Percentiles rank a stretch among this genome's conserved stretches.
Evolutionary conservation across 2,113 vertebrate species (phyloP).

Genomic region (Petrocephalus zakoni): DNA sequence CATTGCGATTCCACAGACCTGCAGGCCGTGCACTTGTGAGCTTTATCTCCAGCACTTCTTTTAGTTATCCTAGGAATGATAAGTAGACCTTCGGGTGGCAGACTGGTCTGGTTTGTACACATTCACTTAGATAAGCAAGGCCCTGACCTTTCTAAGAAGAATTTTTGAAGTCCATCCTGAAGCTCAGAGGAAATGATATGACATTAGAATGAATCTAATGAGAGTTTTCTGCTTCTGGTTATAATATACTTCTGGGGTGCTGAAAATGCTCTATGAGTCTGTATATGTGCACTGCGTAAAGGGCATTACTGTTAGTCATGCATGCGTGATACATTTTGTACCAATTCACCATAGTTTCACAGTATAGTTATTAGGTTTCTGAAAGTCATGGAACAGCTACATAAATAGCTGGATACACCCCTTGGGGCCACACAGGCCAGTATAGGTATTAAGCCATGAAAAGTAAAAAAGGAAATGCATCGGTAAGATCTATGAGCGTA

Average conservation of each 20-base stretch:
- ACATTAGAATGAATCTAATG: neutral
- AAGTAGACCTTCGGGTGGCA: neutral
- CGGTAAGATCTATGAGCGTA: neutral
- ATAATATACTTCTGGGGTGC: neutral
- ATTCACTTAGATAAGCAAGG: neutral
- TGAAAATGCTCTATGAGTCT: neutral
- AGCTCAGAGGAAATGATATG: neutral
- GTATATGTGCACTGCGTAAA: neutral
- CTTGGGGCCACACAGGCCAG: no score
- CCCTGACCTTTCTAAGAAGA: neutral
- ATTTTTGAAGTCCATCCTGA: neutral
- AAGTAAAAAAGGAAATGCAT: no score
- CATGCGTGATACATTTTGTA: neutral
- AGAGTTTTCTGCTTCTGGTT: neutral
- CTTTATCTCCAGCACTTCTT: neutral
- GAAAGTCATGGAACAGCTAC: neutral
- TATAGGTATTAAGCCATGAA: no score
- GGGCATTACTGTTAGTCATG: neutral
- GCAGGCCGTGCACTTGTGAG: neutral
- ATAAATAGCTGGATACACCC: neutral
- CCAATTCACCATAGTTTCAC: neutral
- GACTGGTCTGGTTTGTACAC: neutral
- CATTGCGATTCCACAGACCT: neutral
- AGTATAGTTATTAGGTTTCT: neutral
- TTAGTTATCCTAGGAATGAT: neutral